Percentiles rank a stretch among this genome's conserved stretches.
Evolutionary conservation across 2,113 vertebrate species (phyloP).

Genomic region (Melanerpes formicivorus): DNA sequence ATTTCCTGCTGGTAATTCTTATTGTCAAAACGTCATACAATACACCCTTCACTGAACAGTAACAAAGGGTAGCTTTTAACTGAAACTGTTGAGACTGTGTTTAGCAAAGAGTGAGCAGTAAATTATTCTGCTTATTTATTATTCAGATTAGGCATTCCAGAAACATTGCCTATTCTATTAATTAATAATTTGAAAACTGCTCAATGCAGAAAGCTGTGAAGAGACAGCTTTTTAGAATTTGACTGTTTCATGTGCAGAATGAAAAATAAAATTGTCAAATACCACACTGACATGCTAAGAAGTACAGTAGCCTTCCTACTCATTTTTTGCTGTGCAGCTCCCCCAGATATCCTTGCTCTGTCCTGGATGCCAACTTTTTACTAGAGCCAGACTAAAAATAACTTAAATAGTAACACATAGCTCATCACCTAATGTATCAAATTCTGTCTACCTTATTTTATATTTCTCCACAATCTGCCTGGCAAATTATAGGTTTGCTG

Average conservation of each 20-base stretch:
- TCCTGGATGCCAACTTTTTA: not conserved
- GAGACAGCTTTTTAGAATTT: slow-evolving; percentile 10
- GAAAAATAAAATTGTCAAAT: not conserved
- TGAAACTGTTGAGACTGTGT: not conserved
- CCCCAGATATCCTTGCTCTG: not conserved
- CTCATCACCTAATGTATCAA: not conserved
- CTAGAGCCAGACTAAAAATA: not conserved
- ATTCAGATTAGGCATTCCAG: slow-evolving; percentile 39
- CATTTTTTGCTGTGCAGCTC: not conserved
- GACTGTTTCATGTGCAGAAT: not conserved
- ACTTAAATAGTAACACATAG: not conserved
- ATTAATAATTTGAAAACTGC: slow-evolving; percentile 51
- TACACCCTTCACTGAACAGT: not conserved
- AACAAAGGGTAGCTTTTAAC: not conserved
- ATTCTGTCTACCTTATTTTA: not conserved
- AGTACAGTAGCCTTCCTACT: not conserved
- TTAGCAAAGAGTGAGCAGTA: slow-evolving; percentile 1
- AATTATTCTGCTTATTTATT: slow-evolving; percentile 55
- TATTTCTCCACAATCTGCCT: not conserved
- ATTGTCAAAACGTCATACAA: not conserved
- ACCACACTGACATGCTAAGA: not conserved
- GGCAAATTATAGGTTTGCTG: not conserved
- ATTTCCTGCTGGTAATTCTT: slow-evolving; percentile 8
- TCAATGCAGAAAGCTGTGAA: slow-evolving; percentile 1
- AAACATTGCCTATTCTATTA: slow-evolving; percentile 49